phyloP scores from a whole-genome alignment of 2,888 invertebrate species.

The Mythimna lalbum region DNA sequence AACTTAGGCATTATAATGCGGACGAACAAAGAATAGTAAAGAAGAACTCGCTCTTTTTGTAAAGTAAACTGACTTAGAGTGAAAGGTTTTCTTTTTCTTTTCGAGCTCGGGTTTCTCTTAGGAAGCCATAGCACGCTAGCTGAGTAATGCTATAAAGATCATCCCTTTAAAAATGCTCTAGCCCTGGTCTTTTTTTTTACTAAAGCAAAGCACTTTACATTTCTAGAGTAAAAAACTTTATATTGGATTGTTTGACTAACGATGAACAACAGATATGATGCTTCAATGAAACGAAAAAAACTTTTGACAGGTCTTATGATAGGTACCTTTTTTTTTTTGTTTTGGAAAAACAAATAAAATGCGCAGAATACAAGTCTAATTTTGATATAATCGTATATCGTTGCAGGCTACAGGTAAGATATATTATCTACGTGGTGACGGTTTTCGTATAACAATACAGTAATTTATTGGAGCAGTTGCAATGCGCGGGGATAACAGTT shows the following conservation, averaged over 20 bases:
- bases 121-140: slow-evolving; percentile 13
- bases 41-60: slow-evolving; percentile 13
- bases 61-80: not conserved
- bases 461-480: not conserved
- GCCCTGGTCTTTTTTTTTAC: too few species aligned
- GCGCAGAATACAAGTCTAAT: not conserved
- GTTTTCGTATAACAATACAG: not conserved
- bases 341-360: not conserved
- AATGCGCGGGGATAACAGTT: not conserved
- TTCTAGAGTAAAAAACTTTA: not conserved
- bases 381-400: not conserved
- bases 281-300: not conserved
- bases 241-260: not conserved
- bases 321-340: too few species aligned
- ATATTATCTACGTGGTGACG: not conserved
- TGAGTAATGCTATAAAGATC: slow-evolving; percentile 11
- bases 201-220: not conserved
- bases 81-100: not conserved
- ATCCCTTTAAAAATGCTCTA: not conserved
- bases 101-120: not conserved
- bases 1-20: slow-evolving; percentile 11
- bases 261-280: not conserved
- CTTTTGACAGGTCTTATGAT: not conserved
- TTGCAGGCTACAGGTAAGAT: not conserved
- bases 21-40: slow-evolving; percentile 20